Conservation (phyloP, 2,888 invertebrate species). For the Steromphala cineraria region DNA sequence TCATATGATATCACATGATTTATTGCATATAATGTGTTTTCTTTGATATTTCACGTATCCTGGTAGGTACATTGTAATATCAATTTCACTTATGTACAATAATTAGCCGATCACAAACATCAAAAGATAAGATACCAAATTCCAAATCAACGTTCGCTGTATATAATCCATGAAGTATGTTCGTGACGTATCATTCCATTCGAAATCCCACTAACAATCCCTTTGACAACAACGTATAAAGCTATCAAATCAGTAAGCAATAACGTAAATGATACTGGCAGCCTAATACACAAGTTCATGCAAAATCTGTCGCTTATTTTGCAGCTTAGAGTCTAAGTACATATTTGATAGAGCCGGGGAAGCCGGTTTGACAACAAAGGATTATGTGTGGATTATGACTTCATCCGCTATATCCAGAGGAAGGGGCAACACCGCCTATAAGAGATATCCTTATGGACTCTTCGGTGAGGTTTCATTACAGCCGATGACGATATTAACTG, state of each 20-base stretch:
- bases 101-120: too few relatives aligned
- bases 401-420: constrained; percentile 39
- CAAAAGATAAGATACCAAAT: too few relatives aligned
- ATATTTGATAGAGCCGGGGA: constrained; percentile 48
- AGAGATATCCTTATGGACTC: constrained; percentile 36
- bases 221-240: too few relatives aligned
- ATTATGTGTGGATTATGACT: constrained; percentile 58
- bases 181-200: background rate
- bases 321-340: constrained; percentile 33
- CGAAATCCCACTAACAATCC: too few relatives aligned
- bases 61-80: too few relatives aligned
- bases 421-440: constrained; percentile 8
- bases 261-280: background rate
- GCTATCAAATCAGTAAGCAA: background rate
- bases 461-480: constrained; percentile 26
- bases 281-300: background rate
- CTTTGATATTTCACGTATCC: too few relatives aligned
- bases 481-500: too few relatives aligned
- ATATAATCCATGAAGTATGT: too few relatives aligned
- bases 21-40: too few relatives aligned
- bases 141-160: too few relatives aligned
- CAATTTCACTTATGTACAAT: too few relatives aligned
- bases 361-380: constrained; percentile 41
- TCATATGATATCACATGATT: too few relatives aligned
- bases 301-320: background rate